Conservation (phyloP, 2,113 vertebrate genomes). For the Perca schrenkii region DNA sequence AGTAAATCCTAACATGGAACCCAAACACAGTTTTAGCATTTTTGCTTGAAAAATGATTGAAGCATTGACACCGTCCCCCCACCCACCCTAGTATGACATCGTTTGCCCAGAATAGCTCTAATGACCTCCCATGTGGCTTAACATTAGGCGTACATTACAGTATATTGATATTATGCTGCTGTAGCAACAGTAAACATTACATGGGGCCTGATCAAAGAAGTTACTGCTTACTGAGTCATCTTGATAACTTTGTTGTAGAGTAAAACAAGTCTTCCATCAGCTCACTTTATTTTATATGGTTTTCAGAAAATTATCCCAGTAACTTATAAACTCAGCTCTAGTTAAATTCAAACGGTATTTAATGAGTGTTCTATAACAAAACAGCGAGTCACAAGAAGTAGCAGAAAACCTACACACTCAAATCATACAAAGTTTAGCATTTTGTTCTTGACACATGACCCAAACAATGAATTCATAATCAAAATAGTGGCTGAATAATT, state of each 20-base stretch:
- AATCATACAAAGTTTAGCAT: neutral
- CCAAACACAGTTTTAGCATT: neutral
- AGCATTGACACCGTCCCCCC: neutral
- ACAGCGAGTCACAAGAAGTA: neutral
- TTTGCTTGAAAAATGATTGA: neutral
- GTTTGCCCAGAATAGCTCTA: neutral
- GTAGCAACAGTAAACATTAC: conserved; percentile 39
- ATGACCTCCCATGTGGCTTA: conserved; percentile 25
- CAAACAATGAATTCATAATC: neutral
- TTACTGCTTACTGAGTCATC: conserved; percentile 1
- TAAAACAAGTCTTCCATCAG: too few species aligned
- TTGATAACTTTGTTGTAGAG: neutral
- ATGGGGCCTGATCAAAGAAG: neutral
- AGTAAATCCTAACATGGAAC: neutral
- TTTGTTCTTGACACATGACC: neutral
- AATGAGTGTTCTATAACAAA: neutral
- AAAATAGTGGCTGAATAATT: neutral
- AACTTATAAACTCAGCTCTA: neutral
- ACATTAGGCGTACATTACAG: conserved; percentile 25
- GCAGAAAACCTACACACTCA: neutral
- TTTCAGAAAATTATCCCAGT: neutral
- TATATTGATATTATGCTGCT: conserved; percentile 30
- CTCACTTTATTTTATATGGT: neutral
- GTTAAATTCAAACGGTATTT: neutral
- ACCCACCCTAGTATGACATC: too few species aligned